Conservation (phyloP, 2,113 vertebrate species). For the Euleptes europaea region DNA sequence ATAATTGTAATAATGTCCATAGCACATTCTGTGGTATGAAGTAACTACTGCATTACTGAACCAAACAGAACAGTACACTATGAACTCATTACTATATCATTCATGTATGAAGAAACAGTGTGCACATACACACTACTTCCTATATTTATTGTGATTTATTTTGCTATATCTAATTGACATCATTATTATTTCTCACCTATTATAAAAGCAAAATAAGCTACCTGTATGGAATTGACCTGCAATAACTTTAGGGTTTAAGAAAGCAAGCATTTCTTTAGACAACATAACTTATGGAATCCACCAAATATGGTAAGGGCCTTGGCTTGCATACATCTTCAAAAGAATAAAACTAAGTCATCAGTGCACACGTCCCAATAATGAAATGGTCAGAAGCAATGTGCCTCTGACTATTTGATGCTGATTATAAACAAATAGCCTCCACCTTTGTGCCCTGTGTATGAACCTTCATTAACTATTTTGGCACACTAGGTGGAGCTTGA, state of each 20-base stretch:
- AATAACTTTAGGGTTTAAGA: neutral
- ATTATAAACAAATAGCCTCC: neutral
- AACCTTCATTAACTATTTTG: neutral
- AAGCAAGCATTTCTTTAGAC: neutral
- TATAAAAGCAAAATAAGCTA: neutral
- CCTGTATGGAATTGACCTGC: neutral
- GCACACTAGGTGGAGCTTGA: neutral
- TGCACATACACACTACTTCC: neutral
- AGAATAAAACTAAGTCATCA: neutral
- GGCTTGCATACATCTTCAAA: neutral
- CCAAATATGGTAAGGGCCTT: neutral
- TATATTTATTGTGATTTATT: neutral
- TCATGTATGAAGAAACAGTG: neutral
- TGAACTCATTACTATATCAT: no score
- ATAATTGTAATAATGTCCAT: neutral
- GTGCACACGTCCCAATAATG: neutral
- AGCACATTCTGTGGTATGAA: neutral
- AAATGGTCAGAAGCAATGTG: neutral
- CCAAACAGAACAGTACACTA: no score
- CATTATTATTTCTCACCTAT: neutral
- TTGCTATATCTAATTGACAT: neutral
- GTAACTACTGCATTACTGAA: neutral
- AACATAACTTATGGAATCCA: neutral
- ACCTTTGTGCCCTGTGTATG: no score
- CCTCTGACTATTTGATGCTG: neutral